Percentiles rank a stretch among this genome's conserved stretches.
phyloP scores from a whole-genome alignment of 2,113 vertebrate genomes.

The Coreoperca whiteheadi region DNA sequence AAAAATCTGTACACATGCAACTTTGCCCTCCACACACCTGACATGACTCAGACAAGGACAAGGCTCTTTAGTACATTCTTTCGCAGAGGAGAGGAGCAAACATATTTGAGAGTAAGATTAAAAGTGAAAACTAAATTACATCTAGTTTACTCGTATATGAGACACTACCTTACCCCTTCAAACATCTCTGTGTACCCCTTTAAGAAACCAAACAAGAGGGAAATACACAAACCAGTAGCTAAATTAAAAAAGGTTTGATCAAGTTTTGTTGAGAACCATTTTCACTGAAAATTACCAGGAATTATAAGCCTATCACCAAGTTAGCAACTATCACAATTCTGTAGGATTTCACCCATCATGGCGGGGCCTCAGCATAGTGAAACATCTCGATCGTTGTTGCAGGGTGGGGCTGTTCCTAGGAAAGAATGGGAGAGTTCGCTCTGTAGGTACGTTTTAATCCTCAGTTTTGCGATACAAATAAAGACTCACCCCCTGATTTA shows the following conservation, averaged over 20 bases:
- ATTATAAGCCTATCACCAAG: background rate
- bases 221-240: background rate
- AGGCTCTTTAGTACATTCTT: constrained; percentile 50
- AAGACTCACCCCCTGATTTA: no score
- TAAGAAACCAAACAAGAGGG: background rate
- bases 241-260: background rate
- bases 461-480: no score
- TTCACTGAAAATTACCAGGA: background rate
- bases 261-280: background rate
- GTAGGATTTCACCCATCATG: background rate
- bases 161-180: constrained; percentile 2
- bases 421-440: no score
- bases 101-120: background rate
- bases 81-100: constrained; percentile 43
- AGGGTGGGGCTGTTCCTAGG: no score
- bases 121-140: constrained; percentile 14
- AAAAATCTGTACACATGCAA: constrained; percentile 40
- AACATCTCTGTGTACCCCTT: background rate
- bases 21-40: constrained; percentile 21
- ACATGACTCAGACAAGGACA: constrained; percentile 39
- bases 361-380: no score
- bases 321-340: background rate
- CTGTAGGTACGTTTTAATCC: no score
- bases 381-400: no score
- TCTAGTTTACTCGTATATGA: background rate